Evolutionary conservation across 2,888 invertebrate genomes (phyloP), one percentile per base, ranked within the genome.

Genomic region (Patella ulyssiponensis): DNA sequence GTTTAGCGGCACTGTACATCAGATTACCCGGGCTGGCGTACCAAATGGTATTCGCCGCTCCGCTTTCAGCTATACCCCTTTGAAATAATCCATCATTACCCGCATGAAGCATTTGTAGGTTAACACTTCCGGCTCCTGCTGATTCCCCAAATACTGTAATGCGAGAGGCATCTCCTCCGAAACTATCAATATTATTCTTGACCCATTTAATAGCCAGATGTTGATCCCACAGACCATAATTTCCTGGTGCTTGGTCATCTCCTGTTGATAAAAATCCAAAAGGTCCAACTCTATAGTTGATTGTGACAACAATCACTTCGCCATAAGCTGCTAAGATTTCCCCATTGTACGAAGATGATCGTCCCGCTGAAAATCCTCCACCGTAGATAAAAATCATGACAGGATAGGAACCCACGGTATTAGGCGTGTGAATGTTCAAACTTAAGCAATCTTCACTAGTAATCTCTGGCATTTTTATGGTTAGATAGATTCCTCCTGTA

Each of bases 211-310:
- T 71, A 9, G 87, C 88, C 20, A 82, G 56, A 51, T 82, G 78
- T 77, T 87, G 87, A 75, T 88, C 88, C 82, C 84, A 86, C 12
- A 88, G 77, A 1, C 86, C 88, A 74, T 79, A 79, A 76, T 89
- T 89, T 17, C 88, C 89, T 14, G 82, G 83, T 12, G 84, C 77
- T 33, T 81, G 80, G 9, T 78, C 64, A 76, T 84, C 83, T 23
- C 81, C 80, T 3, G 86, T 81, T 20, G 84, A 82, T 70, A 89
- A 76, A 79, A 88, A 89, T 23, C 88, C 88, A 12, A 88, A 77
- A 0, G 84, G 76, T 1, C 83, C 82, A 5, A 88, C 58, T 58
- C 88, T 77, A 73, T 87, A 86, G 73, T 88, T 86, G 3, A 86
- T 79, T 5, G 85, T 86, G 0, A 86, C 83, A 9, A 86, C 82